Evolutionary conservation across 2,797 vertebrate species (phyloP).

Genomic region (Rhinichthys osculus): DNA sequence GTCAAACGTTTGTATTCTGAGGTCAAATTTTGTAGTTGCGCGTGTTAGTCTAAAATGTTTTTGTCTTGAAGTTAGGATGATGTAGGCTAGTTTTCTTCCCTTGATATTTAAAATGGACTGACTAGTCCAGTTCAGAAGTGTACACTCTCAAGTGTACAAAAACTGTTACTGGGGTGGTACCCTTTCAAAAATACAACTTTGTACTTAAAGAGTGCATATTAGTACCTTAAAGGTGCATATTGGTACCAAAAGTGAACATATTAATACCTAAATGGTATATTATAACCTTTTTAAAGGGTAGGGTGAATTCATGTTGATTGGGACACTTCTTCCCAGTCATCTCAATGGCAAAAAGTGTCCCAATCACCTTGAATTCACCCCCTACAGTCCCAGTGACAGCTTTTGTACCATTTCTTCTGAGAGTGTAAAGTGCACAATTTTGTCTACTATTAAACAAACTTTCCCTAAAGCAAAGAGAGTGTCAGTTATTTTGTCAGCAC

Average conservation of each 20-base stretch:
- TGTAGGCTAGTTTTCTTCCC: neutral
- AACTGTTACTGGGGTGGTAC: too few relatives aligned
- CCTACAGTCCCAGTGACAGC: neutral
- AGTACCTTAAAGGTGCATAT: neutral
- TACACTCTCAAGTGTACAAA: too few relatives aligned
- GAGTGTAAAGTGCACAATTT: neutral
- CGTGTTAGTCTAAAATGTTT: neutral
- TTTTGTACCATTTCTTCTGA: neutral
- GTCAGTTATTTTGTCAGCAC: neutral
- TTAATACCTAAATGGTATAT: neutral
- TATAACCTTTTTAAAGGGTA: neutral
- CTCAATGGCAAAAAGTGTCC: neutral
- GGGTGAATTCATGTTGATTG: too few relatives aligned
- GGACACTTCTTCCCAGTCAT: neutral
- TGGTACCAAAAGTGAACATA: too few relatives aligned
- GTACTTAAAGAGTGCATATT: too few relatives aligned
- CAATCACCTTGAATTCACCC: neutral
- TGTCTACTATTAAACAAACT: neutral
- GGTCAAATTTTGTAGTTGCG: neutral
- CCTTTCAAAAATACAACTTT: too few relatives aligned
- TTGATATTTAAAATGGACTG: neutral
- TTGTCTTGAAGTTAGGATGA: neutral
- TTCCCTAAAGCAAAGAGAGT: neutral
- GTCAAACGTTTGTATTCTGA: too few relatives aligned
- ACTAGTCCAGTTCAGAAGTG: neutral